These are phyloP conservation scores for Neogale vison DNA, from an alignment of 2,113 vertebrate genomes.

Conservation along the genomic window DNA sequence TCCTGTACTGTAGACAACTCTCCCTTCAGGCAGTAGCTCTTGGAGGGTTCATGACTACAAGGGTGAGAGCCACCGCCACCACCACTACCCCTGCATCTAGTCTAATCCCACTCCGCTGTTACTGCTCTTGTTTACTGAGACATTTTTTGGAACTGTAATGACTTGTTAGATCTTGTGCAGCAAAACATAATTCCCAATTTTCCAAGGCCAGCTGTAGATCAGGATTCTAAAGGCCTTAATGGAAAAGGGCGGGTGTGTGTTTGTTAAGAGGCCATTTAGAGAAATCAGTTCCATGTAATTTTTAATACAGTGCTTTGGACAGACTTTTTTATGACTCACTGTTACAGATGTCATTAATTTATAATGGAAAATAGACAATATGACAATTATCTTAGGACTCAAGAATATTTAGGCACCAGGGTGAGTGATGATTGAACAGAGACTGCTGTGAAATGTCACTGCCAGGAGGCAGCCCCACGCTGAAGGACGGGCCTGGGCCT, in stretches of 20 bases:
- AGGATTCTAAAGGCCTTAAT: conserved; percentile 70
- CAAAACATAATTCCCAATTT: conserved; percentile 70
- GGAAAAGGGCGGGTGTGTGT: conserved; percentile 66
- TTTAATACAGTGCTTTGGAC: conserved; percentile 72
- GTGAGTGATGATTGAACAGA: conserved; percentile 60
- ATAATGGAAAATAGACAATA: conserved; percentile 74
- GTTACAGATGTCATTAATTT: conserved; percentile 78
- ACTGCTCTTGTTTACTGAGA: conserved; percentile 53
- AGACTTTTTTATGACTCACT: conserved; percentile 71
- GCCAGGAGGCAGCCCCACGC: not conserved
- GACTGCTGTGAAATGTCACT: not conserved
- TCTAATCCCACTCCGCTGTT: conserved; percentile 21
- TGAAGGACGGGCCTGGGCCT: not conserved
- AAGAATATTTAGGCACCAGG: conserved; percentile 33
- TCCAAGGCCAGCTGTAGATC: conserved; percentile 69
- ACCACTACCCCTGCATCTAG: not conserved
- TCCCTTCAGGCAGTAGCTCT: conserved; percentile 23
- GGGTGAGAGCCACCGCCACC: not conserved
- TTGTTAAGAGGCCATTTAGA: conserved; percentile 70
- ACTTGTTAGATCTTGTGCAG: conserved; percentile 65
- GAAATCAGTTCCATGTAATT: conserved; percentile 73
- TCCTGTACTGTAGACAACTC: not conserved
- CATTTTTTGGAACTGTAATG: conserved; percentile 51
- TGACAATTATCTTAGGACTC: conserved; percentile 64
- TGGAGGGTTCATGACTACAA: conserved; percentile 34